These are phyloP conservation scores for Molossus molossus DNA, from an alignment of 2,797 vertebrate species.

Conservation along the genomic window DNA sequence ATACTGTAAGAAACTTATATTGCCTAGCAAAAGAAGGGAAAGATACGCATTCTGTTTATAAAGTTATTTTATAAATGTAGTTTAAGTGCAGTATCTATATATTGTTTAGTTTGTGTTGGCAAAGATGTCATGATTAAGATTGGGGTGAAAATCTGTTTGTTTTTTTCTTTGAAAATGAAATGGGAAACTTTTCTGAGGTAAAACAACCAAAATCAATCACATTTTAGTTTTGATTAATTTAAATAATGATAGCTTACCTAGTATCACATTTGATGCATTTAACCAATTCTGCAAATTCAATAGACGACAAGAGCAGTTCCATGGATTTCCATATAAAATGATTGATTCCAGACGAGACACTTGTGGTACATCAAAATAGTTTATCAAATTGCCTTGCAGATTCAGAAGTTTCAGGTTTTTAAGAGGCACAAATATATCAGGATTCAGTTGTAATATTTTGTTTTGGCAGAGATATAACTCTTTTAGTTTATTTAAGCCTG, in stretches of 20 bases:
- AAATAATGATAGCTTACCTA: slow-evolving; percentile 89
- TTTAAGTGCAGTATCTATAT: slow-evolving; percentile 48
- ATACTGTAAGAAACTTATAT: not conserved
- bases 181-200: not conserved
- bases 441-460: slow-evolving; percentile 88
- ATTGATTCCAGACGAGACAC: slow-evolving; percentile 85
- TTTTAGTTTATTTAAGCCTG: slow-evolving; percentile 88
- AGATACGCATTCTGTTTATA: slow-evolving; percentile 42
- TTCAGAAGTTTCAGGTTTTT: slow-evolving; percentile 86
- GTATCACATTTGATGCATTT: slow-evolving; percentile 84
- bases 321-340: slow-evolving; percentile 92
- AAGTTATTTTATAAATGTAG: slow-evolving; percentile 52
- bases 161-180: not conserved
- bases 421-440: slow-evolving; percentile 85
- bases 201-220: slow-evolving; percentile 32
- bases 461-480: slow-evolving; percentile 92
- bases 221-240: slow-evolving; percentile 68
- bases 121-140: slow-evolving; percentile 55
- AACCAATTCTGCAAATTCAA: slow-evolving; percentile 88
- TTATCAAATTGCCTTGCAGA: slow-evolving; percentile 89
- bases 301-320: slow-evolving; percentile 93
- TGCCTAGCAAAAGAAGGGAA: not conserved
- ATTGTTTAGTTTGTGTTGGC: slow-evolving; percentile 60
- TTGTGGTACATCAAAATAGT: slow-evolving; percentile 82
- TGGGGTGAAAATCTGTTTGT: not conserved